phyloP scores from a whole-genome alignment of 1,140 invertebrate species.

The Drosophila paulistorum region DNA sequence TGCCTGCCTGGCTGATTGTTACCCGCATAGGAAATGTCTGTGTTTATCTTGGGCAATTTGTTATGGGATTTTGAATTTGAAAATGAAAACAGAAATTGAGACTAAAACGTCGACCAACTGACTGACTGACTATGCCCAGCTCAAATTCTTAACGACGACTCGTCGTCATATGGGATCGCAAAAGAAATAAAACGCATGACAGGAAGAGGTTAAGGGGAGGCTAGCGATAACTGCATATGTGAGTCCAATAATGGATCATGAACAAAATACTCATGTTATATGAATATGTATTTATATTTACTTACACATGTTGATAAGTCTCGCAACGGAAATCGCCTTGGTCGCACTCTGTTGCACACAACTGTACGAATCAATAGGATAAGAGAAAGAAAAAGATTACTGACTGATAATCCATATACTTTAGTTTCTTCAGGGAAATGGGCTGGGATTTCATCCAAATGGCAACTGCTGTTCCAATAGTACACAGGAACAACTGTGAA shows the following conservation, averaged over 20 bases:
- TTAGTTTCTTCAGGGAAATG: too few species aligned
- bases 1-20: background rate
- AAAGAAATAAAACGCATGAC: conserved; percentile 6
- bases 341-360: conserved; percentile 24
- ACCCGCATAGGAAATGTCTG: conserved; percentile 39
- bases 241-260: background rate
- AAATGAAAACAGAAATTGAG: conserved; percentile 51
- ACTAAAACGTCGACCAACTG: conserved; percentile 48
- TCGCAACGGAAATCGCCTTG: conserved; percentile 27
- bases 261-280: background rate
- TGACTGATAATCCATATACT: too few species aligned
- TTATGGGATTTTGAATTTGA: conserved; percentile 73
- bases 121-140: conserved; percentile 40
- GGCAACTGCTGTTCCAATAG: background rate
- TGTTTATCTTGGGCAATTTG: conserved; percentile 67
- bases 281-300: background rate
- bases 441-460: background rate
- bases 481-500: too few species aligned
- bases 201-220: conserved; percentile 29
- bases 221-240: conserved; percentile 31
- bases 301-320: conserved; percentile 46
- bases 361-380: conserved; percentile 32
- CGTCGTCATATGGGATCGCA: conserved; percentile 43
- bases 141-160: conserved; percentile 42
- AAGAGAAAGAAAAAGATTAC: background rate